Evolutionary conservation across 2,113 vertebrate species (phyloP).

Genomic region (Oenanthe melanoleuca): DNA sequence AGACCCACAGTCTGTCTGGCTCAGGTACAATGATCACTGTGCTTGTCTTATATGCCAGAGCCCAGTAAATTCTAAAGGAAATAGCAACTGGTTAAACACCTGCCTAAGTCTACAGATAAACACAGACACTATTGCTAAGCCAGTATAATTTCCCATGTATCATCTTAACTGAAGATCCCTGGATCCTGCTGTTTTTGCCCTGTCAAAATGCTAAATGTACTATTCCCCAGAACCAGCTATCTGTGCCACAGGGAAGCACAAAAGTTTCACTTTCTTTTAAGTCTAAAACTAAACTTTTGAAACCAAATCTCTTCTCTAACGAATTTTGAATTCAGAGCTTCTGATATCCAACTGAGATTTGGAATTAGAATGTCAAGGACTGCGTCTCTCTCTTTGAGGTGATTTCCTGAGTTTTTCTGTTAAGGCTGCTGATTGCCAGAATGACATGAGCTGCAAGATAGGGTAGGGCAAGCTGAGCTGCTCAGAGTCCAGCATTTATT

Average conservation of each 20-base stretch:
- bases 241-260: neutral
- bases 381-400: neutral
- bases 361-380: neutral
- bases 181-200: neutral
- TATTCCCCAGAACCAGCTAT: neutral
- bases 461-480: neutral
- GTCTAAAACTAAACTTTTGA: neutral
- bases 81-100: neutral
- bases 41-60: neutral
- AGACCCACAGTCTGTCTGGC: fast-evolving
- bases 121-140: neutral
- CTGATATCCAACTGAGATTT: neutral
- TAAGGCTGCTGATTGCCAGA: neutral
- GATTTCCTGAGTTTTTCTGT: neutral
- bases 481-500: neutral
- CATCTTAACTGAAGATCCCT: neutral
- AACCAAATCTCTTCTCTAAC: neutral
- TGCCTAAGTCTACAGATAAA: neutral
- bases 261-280: neutral
- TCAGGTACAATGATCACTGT: neutral
- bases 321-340: neutral
- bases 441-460: neutral
- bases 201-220: neutral
- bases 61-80: neutral
- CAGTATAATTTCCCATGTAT: neutral